phyloP scores from a whole-genome alignment of 1,140 invertebrate species.

The Drosophila persimilis region DNA sequence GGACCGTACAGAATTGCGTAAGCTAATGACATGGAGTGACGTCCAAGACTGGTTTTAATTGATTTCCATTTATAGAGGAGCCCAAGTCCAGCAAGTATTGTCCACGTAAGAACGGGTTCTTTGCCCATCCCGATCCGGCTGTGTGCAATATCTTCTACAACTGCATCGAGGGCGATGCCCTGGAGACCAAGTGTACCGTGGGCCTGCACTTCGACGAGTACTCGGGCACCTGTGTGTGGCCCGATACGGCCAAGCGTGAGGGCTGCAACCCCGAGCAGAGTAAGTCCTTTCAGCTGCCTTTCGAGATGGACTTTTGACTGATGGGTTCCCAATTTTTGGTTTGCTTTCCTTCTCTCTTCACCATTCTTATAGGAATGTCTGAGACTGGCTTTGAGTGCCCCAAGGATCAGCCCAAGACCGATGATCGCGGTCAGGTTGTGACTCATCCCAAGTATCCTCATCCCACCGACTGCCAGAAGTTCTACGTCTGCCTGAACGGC shows the following conservation, averaged over 20 bases:
- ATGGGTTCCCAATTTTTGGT: neutral
- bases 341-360: no score
- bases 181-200: slow-evolving; percentile 91
- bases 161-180: slow-evolving; percentile 92
- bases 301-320: neutral
- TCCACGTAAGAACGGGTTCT: slow-evolving; percentile 93
- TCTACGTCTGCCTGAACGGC: slow-evolving; percentile 93
- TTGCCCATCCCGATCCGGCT: slow-evolving; percentile 91
- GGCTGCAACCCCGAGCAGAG: slow-evolving; percentile 85
- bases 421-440: slow-evolving; percentile 88
- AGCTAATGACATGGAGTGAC: slow-evolving; percentile 83
- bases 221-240: slow-evolving; percentile 92
- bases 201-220: slow-evolving; percentile 95
- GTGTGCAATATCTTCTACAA: slow-evolving; percentile 94
- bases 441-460: slow-evolving; percentile 95
- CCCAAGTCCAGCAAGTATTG: slow-evolving; percentile 89
- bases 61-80: slow-evolving; percentile 86
- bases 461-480: slow-evolving; percentile 92
- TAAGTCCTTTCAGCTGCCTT: slow-evolving; percentile 24
- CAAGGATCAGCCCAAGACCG: slow-evolving; percentile 86
- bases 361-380: slow-evolving; percentile 85
- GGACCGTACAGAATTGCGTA: slow-evolving; percentile 92
- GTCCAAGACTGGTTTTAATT: neutral
- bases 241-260: slow-evolving; percentile 89
- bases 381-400: slow-evolving; percentile 93